Evolutionary conservation across 2,888 invertebrate species (phyloP).

Genomic region (Agriopis marginaria): DNA sequence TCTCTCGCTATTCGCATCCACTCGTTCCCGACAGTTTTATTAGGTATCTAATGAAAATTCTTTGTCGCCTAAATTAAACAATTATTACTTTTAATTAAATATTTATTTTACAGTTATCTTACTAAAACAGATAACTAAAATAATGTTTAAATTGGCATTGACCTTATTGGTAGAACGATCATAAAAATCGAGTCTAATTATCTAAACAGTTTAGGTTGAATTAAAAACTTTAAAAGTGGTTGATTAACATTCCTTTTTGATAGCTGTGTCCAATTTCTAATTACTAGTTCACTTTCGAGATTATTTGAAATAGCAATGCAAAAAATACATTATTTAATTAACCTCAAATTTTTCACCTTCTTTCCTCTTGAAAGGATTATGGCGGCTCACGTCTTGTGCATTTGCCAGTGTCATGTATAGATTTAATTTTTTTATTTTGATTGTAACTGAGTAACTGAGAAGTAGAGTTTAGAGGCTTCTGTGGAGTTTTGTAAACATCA

Average conservation of each 20-base stretch:
- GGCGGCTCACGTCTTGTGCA: no score
- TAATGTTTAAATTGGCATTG: conserved; percentile 44
- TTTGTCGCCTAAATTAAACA: conserved; percentile 1
- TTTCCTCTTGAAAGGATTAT: no score
- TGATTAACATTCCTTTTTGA: conserved; percentile 55
- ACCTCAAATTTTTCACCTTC: no score
- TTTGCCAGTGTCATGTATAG: no score
- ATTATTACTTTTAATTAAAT: conserved; percentile 23
- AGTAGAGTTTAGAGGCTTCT: no score
- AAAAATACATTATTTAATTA: neutral
- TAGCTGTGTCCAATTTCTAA: conserved; percentile 59
- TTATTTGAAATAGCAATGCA: neutral
- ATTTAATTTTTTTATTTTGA: no score
- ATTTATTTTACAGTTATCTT: conserved; percentile 36
- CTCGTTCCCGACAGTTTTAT: no score
- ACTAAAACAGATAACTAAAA: conserved; percentile 36
- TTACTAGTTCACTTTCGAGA: conserved; percentile 51
- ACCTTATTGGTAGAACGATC: conserved; percentile 46
- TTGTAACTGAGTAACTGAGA: no score
- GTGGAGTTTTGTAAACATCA: no score
- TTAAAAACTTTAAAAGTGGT: conserved; percentile 55
- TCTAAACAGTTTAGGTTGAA: conserved; percentile 46
- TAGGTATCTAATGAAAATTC: neutral
- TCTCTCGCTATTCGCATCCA: no score
- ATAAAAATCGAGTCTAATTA: conserved; percentile 44